These are phyloP conservation scores for Campoletis sonorensis DNA, from an alignment of 1,140 invertebrate genomes.

Conservation along the genomic window DNA sequence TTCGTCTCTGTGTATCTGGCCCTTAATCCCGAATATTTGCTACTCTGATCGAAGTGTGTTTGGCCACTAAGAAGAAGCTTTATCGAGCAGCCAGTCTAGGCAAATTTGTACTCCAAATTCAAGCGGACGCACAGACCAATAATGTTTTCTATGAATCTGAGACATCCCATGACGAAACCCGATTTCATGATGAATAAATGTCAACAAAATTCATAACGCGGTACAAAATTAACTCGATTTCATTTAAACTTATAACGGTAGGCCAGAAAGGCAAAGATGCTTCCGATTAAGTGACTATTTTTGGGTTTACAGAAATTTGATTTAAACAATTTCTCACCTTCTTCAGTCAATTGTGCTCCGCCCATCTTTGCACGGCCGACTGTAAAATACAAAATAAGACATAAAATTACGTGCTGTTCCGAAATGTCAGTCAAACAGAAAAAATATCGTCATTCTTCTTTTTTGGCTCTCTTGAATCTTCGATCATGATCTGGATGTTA, in stretches of 20 bases:
- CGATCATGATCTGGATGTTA: neutral
- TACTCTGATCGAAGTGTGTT: neutral
- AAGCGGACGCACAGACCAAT: neutral
- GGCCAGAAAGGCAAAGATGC: neutral
- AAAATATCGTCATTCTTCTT: neutral
- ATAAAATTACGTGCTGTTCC: neutral
- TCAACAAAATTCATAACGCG: neutral
- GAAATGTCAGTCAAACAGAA: neutral
- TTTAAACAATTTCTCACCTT: slow-evolving; percentile 75
- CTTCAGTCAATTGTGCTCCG: slow-evolving; percentile 76
- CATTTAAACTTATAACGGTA: neutral
- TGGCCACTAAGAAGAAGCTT: neutral
- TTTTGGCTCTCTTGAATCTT: neutral
- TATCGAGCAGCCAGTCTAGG: neutral
- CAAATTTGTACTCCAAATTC: slow-evolving; percentile 25
- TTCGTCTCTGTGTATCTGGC: neutral
- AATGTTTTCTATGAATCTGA: too few relatives aligned
- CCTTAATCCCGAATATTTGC: neutral
- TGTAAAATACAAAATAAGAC: slow-evolving; percentile 66
- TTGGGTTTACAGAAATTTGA: neutral
- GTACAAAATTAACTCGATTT: too few relatives aligned
- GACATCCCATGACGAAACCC: slow-evolving; percentile 14
- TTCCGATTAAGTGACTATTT: neutral
- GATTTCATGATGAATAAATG: too few relatives aligned
- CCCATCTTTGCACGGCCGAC: slow-evolving; percentile 74